Base-by-base conservation (phyloP, 2,113 vertebrate genomes). In the Mustela lutreola region DNA sequence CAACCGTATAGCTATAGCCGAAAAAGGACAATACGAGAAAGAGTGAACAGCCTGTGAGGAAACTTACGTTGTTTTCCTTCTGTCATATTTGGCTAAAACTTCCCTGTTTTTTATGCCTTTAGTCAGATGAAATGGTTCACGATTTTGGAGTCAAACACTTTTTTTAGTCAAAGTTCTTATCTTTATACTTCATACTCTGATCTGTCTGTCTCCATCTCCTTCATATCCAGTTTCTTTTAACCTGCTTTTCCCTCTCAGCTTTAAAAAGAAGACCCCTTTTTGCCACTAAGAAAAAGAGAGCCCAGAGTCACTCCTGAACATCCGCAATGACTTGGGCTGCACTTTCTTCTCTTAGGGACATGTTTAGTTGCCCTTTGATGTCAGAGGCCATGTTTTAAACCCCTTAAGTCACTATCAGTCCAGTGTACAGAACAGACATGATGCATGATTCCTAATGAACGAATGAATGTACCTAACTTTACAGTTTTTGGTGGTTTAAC, bases 11-110 rank as follows among this genome's bases (percentile, higher is more conserved):
- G 67, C 50, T 90, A 2, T 75, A 83, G 31, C 62, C 78, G 18
- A 96, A 95, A 83, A 89, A 89, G 7, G 14, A n/a, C 33, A 84
- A 60, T 73, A 65, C 7, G 82, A 94, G 39, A 95, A 89, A 93
- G 73, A 45, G 14, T 79, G 73, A 95, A 73, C 21, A 67, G 33
- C 0, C 21, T 4, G 36, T 53, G 19, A 67, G 39, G 28, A 90
- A 97, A 82, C 14, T 53, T 88, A 78, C 86, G 58, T 28, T 71
- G 33, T 92, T 80, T 80, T 48, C 31, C 53, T 89, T 62, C 71
- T 90, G 26, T 91, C 15, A 42, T 42, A 28, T 85, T 96, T 65
- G n/a, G 48, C 45, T 53, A 58, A 75, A 84, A 83, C 18, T 73
- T 70, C 75, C 45, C 48, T 70, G 1, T 71, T 65, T 80, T 42